Evolutionary conservation across 2,797 vertebrate species (phyloP).

Genomic region (Otolemur crassicaudatus): DNA sequence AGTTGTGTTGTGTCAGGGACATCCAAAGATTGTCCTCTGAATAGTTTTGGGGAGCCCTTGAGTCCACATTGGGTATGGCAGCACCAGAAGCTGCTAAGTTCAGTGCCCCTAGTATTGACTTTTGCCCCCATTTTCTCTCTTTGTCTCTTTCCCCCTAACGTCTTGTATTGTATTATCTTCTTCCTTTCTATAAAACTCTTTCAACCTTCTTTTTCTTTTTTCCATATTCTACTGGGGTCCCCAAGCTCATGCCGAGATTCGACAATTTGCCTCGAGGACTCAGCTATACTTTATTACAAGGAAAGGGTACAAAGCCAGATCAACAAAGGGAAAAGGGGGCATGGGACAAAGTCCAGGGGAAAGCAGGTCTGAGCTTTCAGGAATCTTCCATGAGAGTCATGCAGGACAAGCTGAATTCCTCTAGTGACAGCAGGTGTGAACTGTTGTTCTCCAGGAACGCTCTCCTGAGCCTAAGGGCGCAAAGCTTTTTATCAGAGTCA

Average conservation of each 20-base stretch:
- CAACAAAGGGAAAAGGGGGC: not conserved
- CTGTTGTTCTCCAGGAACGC: not conserved
- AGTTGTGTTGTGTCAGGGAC: not conserved
- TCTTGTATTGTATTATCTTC: not conserved
- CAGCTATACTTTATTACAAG: not conserved
- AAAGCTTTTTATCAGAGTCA: not conserved
- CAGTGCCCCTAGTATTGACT: not conserved
- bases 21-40: not conserved
- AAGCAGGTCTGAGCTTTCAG: not conserved
- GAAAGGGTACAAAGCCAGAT: not conserved
- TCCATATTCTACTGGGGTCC: not conserved
- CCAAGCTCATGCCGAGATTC: too few species aligned
- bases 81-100: not conserved
- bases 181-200: not conserved
- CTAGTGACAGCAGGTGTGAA: not conserved
- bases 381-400: not conserved
- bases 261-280: not conserved
- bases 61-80: not conserved
- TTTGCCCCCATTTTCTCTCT: not conserved
- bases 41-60: not conserved
- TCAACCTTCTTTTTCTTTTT: not conserved
- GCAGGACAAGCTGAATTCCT: not conserved
- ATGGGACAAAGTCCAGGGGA: not conserved
- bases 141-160: not conserved
- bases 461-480: not conserved